Evolutionary conservation across 2,888 invertebrate species (phyloP).

Genomic region (Cyrtodaria siliqua): DNA sequence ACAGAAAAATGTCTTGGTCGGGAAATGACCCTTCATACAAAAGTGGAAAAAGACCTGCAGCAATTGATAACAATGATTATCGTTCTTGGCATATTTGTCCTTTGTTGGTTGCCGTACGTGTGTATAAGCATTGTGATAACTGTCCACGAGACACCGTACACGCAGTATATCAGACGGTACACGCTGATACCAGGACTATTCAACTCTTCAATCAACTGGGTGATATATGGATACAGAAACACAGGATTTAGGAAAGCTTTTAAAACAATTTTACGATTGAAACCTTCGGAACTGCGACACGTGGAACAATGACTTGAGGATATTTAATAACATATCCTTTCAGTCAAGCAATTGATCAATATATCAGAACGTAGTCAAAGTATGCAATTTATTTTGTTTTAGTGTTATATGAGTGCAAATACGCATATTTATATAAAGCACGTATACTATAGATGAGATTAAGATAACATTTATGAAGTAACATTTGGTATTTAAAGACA

Average conservation of each 20-base stretch:
- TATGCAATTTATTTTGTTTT: too few species aligned
- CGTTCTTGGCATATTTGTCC: slow-evolving; percentile 39
- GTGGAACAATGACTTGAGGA: too few species aligned
- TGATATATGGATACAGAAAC: slow-evolving; percentile 46
- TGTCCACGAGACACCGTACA: slow-evolving; percentile 28
- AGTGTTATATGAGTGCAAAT: too few species aligned
- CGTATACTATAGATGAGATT: too few species aligned
- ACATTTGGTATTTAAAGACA: too few species aligned
- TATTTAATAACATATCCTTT: too few species aligned
- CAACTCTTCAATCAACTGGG: slow-evolving; percentile 45
- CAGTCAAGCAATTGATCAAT: too few species aligned
- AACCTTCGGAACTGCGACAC: too few species aligned
- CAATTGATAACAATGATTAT: slow-evolving; percentile 47
- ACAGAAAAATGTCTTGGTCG: neutral
- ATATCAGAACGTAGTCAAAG: too few species aligned
- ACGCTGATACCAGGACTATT: slow-evolving; percentile 42
- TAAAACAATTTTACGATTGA: slow-evolving; percentile 19
- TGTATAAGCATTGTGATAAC: slow-evolving; percentile 18
- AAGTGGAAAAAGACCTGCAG: slow-evolving; percentile 27
- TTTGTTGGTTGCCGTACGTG: slow-evolving; percentile 50
- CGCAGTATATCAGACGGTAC: slow-evolving; percentile 26
- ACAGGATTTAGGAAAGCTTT: slow-evolving; percentile 39
- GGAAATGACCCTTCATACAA: slow-evolving; percentile 3
- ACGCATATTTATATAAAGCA: too few species aligned
- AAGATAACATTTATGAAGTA: too few species aligned